A percentile compares a stretch with the other conserved stretches of the same genome.
Conservation (phyloP, 2,113 vertebrate species). For the Trematomus loennbergii region DNA sequence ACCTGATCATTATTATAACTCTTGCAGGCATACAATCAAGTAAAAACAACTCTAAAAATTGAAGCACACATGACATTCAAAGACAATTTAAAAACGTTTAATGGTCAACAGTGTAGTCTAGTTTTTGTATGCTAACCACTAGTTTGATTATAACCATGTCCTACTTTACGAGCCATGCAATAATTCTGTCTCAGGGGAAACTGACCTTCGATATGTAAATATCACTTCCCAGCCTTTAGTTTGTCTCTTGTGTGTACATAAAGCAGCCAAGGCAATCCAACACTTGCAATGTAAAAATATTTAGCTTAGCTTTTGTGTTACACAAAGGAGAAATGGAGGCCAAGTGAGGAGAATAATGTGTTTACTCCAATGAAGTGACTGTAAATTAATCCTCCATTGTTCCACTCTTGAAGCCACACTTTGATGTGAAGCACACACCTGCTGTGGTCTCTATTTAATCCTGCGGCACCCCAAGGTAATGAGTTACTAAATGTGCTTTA, state of each 20-base stretch:
- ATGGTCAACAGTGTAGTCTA: constrained; percentile 10
- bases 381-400: constrained; percentile 11
- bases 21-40: constrained; percentile 4
- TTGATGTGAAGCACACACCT: constrained; percentile 54
- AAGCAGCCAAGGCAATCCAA: constrained; percentile 38
- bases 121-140: constrained; percentile 7
- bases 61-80: constrained; percentile 12
- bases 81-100: not conserved
- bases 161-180: constrained; percentile 58
- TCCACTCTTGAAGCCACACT: constrained; percentile 15
- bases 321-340: constrained; percentile 28
- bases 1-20: not conserved
- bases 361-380: constrained; percentile 18
- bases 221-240: constrained; percentile 63
- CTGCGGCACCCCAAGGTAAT: constrained; percentile 23
- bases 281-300: constrained; percentile 42
- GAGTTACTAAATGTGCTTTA: constrained; percentile 46
- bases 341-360: constrained; percentile 17
- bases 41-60: constrained; percentile 6
- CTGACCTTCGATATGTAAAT: constrained; percentile 83
- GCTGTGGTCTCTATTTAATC: constrained; percentile 33
- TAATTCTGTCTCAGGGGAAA: constrained; percentile 73
- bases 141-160: constrained; percentile 11
- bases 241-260: constrained; percentile 74
- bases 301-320: constrained; percentile 16